These are phyloP conservation scores for Lithophane socia DNA, from an alignment of 2,888 invertebrate species.

Conservation along the genomic window DNA sequence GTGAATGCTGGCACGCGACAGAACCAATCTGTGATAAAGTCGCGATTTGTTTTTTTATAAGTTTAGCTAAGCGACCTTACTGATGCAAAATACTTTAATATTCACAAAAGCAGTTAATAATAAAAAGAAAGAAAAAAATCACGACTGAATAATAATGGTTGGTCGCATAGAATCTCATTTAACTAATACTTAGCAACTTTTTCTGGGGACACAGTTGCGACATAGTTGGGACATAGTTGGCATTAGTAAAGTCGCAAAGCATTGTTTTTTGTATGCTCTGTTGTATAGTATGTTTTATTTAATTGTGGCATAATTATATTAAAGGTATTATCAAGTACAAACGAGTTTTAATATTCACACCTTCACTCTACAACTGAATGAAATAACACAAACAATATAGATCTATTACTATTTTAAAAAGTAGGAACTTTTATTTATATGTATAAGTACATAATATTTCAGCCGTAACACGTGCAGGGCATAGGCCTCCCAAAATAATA, in stretches of 20 bases:
- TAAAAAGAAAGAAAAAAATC: background rate
- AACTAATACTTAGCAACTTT: background rate
- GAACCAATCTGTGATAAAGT: conserved; percentile 40
- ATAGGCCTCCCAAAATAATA: background rate
- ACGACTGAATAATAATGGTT: background rate
- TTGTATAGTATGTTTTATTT: conserved; percentile 26
- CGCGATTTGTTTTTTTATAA: conserved; percentile 8
- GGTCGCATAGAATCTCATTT: no score
- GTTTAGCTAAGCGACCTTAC: conserved; percentile 19
- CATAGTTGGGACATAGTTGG: background rate
- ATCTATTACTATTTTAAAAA: background rate
- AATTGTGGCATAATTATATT: conserved; percentile 20
- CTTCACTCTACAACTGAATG: background rate
- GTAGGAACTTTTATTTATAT: conserved; percentile 34
- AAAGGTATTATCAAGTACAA: conserved; percentile 28
- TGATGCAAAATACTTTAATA: background rate
- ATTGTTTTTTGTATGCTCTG: conserved; percentile 23
- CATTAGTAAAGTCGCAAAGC: conserved; percentile 2
- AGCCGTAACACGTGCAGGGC: background rate
- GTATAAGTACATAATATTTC: background rate
- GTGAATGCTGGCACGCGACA: conserved; percentile 27
- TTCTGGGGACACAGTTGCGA: background rate
- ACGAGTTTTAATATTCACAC: conserved; percentile 22
- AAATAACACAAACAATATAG: conserved; percentile 18
- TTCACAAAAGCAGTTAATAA: background rate